These are phyloP conservation scores for Cynopterus sphinx DNA, from an alignment of 2,797 vertebrate species.

Conservation along the genomic window DNA sequence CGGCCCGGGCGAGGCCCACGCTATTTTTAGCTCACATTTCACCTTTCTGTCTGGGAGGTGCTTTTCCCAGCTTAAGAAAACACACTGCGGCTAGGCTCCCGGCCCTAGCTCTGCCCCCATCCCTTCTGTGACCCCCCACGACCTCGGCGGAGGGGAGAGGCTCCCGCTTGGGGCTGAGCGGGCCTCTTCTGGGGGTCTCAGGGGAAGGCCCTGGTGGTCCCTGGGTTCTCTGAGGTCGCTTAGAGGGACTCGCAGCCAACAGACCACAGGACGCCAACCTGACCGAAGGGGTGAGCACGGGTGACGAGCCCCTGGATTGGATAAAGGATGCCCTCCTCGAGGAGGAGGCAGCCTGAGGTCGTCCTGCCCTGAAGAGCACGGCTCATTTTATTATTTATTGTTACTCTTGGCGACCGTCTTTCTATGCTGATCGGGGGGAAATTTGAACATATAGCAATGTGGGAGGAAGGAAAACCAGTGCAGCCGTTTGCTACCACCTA, in stretches of 20 bases:
- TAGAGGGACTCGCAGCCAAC: background rate
- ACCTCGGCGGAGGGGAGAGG: constrained; percentile 8
- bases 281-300: background rate
- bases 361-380: background rate
- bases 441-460: background rate
- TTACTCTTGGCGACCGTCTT: background rate
- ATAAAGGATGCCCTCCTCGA: rapidly evolving
- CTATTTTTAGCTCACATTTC: constrained; percentile 82
- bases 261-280: background rate
- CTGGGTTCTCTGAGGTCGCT: background rate
- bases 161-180: rapidly evolving
- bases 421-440: background rate
- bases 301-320: background rate
- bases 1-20: background rate
- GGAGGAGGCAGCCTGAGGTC: background rate
- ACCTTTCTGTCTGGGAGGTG: constrained; percentile 68
- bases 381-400: background rate
- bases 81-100: constrained; percentile 59
- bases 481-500: background rate
- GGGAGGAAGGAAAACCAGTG: background rate
- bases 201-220: background rate
- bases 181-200: background rate
- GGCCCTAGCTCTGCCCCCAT: constrained; percentile 4
- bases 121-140: background rate
- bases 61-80: constrained; percentile 76